Base-by-base conservation (phyloP, 2,888 invertebrate species). In the Apamea anceps region DNA sequence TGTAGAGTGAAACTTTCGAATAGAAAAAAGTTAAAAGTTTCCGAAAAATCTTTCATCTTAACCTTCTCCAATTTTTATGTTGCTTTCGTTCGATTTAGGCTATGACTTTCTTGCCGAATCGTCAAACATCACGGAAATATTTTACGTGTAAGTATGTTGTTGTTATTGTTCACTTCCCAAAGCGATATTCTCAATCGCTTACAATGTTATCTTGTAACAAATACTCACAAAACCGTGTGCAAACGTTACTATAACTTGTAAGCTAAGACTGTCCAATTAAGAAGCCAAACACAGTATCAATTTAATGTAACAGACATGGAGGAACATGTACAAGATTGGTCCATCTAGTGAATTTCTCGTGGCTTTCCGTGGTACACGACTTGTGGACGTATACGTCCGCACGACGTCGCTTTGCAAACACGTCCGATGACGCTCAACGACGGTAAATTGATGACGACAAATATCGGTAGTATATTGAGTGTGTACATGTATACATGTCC, bases 261-360 rank as follows among this genome's bases (percentile, higher is more conserved):
- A 90, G 87, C 89, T 90, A 90, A 91, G 91, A 90, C 89, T 88
- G 90, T 91, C 92, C 94, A 94, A 94, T 94, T 93, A 94, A 94
- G 94, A 93, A 93, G 90, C 91, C 91, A 92, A 92, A 92, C 92
- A 92, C 92, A 90, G 91, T 91, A 92, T 95, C 96, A 95, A 96
- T 96, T 95, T 95, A 94, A 92, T 95, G 93, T 93, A 94, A 96
- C 94, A 94, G 94, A 93, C 94, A 92, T 92, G 92, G 90, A 77
- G 86, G 90, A 87, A 88, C 90, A 88, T 91, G 91, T 90, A 89
- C 89, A 89, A 89, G 89, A 89, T 89, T 82, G 94, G 93, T 92
- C 93, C 93, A 93, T 94, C 94, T 94, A 93, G 93, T 92, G 94
- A 91, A 94, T 94, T 94, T 92, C 95, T 95, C 94, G 91, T 92